Base-by-base conservation (phyloP, 2,797 vertebrate species). In the Lepilemur ruficaudatus region DNA sequence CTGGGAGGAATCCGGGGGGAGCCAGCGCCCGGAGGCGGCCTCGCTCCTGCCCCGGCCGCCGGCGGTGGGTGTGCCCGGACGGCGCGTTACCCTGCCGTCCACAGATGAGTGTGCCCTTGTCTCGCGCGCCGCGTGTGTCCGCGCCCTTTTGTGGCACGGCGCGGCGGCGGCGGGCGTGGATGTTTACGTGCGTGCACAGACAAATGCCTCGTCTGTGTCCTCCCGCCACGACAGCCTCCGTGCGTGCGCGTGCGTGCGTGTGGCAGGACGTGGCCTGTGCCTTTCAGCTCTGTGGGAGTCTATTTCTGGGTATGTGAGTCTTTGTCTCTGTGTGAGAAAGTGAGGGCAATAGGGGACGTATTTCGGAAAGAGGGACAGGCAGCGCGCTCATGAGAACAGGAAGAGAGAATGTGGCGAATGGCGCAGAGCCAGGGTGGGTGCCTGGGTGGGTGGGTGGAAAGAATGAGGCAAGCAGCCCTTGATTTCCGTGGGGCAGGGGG, bases 1-100 rank as follows among this genome's bases (percentile, higher is more conserved):
- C 97, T 93, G 98, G 97, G 91, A 87, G 89, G 41, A 90, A 93
- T 91, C 98, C 93, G 97, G 97, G 95, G 11, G 96, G 94, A 95
- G 96, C 92, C 20, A 10, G 93, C 78, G 57, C 57, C 48, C n/a
- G 41, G 89, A 32, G 94, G 73, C 96, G 93, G 94, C 94, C 95
- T 93, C 18, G 82, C 89, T 82, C 67, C 48, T 3, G 94, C 76
- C 52, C 80, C 55, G 1, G 84, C 92, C 32, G 32, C 67, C 84
- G 1, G 93, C 11, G 79, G 72, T 75, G 96, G 95, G 92, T 93
- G 95, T 96, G 96, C 93, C 70, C 69, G 30, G 35, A 8, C 28
- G 89, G 91, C 89, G 52, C 23, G 91, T 38, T 46, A 91, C 92
- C 28, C 55, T 2, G 61, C 52, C 57, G 85, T 15, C 79, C 87